A percentile compares a stretch with the other conserved stretches of the same genome.
phyloP scores from a whole-genome alignment of 2,113 vertebrate species.

The Cyphomyrus plagiostoma region DNA sequence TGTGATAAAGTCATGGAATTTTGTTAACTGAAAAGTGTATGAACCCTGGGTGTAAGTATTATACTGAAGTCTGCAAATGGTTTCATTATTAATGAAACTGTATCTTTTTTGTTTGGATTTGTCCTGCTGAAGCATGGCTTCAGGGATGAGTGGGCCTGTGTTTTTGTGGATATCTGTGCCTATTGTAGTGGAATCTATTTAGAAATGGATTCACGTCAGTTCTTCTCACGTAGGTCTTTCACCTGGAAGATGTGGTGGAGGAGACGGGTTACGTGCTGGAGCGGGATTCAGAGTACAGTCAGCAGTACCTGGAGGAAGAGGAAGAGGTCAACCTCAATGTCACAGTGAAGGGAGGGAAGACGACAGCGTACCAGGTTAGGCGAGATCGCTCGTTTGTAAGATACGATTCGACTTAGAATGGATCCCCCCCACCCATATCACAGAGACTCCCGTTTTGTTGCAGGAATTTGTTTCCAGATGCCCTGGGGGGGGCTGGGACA shows the following conservation, averaged over 20 bases:
- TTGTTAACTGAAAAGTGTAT: too few relatives aligned
- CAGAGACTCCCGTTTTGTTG: conserved; percentile 6
- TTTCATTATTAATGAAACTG: not conserved
- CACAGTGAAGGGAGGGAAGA: conserved; percentile 76
- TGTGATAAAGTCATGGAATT: too few relatives aligned
- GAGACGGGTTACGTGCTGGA: conserved; percentile 86
- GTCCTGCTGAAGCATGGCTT: not conserved
- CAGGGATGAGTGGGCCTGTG: not conserved
- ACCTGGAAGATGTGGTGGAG: conserved; percentile 92
- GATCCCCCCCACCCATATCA: too few relatives aligned
- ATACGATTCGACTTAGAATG: too few relatives aligned
- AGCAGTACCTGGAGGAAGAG: conserved; percentile 88
- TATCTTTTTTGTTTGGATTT: not conserved
- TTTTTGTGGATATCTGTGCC: not conserved
- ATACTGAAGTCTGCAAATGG: not conserved
- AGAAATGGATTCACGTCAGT: not conserved
- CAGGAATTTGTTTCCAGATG: conserved; percentile 74
- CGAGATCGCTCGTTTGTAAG: not conserved
- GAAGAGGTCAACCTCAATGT: conserved; percentile 80
- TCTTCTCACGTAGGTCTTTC: conserved; percentile 68
- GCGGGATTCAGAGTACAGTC: conserved; percentile 89
- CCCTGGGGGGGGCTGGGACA: conserved; percentile 52
- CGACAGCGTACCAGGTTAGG: conserved; percentile 67
- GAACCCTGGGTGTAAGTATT: not conserved
- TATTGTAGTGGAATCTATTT: not conserved